Evolutionary conservation across 37 sponge, comb jelly and placozoan genomes (phyloP).

Genomic region (Petrosia ficiformis): DNA sequence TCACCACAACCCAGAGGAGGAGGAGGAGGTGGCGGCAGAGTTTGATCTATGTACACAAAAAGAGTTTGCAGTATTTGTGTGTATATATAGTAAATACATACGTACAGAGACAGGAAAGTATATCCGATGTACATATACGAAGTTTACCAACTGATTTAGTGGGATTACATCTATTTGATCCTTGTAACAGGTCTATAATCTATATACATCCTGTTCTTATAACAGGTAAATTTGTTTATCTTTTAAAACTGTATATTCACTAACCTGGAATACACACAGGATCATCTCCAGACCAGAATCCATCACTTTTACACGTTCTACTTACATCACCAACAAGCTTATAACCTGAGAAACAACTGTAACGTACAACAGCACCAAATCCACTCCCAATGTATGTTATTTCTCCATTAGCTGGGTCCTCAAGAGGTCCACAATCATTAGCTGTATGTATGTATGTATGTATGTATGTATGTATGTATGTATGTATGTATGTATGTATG

Average conservation of each 20-base stretch:
- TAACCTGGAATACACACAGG: slow-evolving; percentile 23
- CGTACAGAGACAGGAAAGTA: too few species aligned
- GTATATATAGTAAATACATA: too few species aligned
- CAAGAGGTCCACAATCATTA: slow-evolving; percentile 43
- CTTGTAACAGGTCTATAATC: too few species aligned
- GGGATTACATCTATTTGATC: too few species aligned
- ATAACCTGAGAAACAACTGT: slow-evolving; percentile 41
- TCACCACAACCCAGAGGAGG: slow-evolving; percentile 29
- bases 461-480: not conserved
- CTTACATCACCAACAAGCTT: slow-evolving; percentile 11
- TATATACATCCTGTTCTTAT: too few species aligned
- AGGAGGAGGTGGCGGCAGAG: not conserved
- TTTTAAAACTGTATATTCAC: not conserved
- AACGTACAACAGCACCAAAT: slow-evolving; percentile 34
- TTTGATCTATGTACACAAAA: too few species aligned
- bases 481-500: too few species aligned
- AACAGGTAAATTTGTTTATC: too few species aligned
- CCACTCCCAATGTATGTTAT: slow-evolving; percentile 15
- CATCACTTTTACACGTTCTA: slow-evolving; percentile 40
- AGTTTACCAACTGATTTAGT: too few species aligned
- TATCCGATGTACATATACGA: too few species aligned
- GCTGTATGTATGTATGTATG: slow-evolving; percentile 31
- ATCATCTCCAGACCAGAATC: slow-evolving; percentile 33
- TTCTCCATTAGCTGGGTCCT: slow-evolving; percentile 36
- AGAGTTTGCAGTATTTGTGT: too few species aligned